Percentiles rank a stretch among this genome's conserved stretches.
Evolutionary conservation across 2,888 invertebrate genomes (phyloP).

Genomic region (Lissonota sp.): DNA sequence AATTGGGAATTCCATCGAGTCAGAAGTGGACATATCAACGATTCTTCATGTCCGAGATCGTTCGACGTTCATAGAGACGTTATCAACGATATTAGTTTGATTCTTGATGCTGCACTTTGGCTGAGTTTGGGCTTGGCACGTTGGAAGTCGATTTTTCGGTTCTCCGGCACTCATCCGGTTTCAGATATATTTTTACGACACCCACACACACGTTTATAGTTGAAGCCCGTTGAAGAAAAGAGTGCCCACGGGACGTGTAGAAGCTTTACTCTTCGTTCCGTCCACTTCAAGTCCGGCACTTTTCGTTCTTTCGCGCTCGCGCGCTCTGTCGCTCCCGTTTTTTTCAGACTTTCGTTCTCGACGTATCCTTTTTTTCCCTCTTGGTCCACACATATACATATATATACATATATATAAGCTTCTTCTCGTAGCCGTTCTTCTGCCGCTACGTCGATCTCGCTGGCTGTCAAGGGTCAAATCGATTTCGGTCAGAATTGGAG

Average conservation of each 20-base stretch:
- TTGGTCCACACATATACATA: not conserved
- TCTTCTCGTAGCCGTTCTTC: slow-evolving; percentile 54
- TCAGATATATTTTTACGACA: slow-evolving; percentile 72
- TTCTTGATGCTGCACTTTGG: slow-evolving; percentile 11
- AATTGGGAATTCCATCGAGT: not conserved
- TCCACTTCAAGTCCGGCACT: slow-evolving; percentile 41
- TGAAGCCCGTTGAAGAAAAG: slow-evolving; percentile 41
- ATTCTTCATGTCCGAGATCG: not conserved
- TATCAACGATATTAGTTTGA: slow-evolving; percentile 2
- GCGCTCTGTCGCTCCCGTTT: slow-evolving; percentile 50
- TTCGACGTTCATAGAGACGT: not conserved
- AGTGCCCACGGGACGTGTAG: slow-evolving; percentile 51
- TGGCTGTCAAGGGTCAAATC: slow-evolving; percentile 77
- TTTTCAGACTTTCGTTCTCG: slow-evolving; percentile 62
- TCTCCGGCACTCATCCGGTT: slow-evolving; percentile 56
- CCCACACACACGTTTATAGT: slow-evolving; percentile 39
- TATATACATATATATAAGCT: slow-evolving; percentile 10
- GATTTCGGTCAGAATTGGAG: slow-evolving; percentile 80
- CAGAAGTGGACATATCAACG: not conserved
- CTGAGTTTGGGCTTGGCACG: slow-evolving; percentile 21
- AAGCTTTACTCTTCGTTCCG: slow-evolving; percentile 46
- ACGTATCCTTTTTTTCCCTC: slow-evolving; percentile 33
- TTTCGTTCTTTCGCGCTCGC: slow-evolving; percentile 55
- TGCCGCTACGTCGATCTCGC: slow-evolving; percentile 55
- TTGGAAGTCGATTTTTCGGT: slow-evolving; percentile 65